Conservation (phyloP, 2,797 vertebrate genomes). For the Lacerta agilis region DNA sequence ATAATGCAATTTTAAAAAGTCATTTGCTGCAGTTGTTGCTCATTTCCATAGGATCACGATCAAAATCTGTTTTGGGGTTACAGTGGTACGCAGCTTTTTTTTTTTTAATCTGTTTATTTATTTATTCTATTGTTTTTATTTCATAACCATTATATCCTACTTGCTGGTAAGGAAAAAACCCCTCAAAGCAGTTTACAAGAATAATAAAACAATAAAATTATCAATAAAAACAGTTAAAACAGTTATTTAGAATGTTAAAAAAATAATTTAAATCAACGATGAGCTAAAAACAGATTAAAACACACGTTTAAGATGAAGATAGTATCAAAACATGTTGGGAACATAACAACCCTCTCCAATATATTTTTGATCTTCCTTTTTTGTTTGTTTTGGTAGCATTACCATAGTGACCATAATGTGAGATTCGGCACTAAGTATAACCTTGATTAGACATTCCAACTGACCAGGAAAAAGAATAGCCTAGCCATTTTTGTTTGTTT, state of each 20-base stretch:
- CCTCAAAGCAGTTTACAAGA: too few species aligned
- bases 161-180: too few species aligned
- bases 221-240: too few species aligned
- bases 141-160: too few species aligned
- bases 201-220: too few species aligned
- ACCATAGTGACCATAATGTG: not conserved
- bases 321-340: not conserved
- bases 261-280: too few species aligned
- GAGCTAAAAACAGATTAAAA: too few species aligned
- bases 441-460: not conserved
- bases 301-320: not conserved
- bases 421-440: not conserved
- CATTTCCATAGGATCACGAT: not conserved
- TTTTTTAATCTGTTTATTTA: too few species aligned
- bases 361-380: not conserved
- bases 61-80: slow-evolving; percentile 4
- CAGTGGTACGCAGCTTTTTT: not conserved
- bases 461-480: not conserved
- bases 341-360: not conserved
- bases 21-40: not conserved
- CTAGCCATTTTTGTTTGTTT: not conserved
- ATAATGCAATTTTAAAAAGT: too few species aligned
- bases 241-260: too few species aligned
- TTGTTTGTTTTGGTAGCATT: not conserved
- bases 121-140: too few species aligned